These are phyloP conservation scores for Syritta pipiens DNA, from an alignment of 2,888 invertebrate genomes.

Conservation along the genomic window DNA sequence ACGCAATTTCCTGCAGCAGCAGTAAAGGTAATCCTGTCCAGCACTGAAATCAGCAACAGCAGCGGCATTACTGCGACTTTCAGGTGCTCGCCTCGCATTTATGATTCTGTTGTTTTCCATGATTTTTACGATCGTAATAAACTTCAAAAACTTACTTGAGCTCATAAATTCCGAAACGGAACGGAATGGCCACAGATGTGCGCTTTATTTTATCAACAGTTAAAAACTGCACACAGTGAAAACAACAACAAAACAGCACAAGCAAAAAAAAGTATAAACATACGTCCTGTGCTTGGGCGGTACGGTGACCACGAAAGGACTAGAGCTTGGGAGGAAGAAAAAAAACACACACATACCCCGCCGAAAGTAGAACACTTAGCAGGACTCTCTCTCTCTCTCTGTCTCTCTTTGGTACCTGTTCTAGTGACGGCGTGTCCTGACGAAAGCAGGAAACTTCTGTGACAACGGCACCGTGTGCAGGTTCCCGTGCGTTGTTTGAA, in stretches of 20 bases:
- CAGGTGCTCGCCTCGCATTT: slow-evolving; percentile 53
- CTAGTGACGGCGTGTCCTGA: too few species aligned
- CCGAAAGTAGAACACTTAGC: too few species aligned
- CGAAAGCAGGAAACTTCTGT: too few species aligned
- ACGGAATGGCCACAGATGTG: slow-evolving; percentile 64
- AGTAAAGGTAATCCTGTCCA: slow-evolving; percentile 48
- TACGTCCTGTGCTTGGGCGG: too few species aligned
- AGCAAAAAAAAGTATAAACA: background rate
- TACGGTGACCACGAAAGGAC: too few species aligned
- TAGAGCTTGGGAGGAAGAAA: too few species aligned
- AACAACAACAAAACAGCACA: slow-evolving; percentile 7
- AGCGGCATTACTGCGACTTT: slow-evolving; percentile 41
- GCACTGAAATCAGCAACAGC: slow-evolving; percentile 27
- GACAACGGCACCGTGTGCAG: too few species aligned
- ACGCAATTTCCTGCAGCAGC: slow-evolving; percentile 42
- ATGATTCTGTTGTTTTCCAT: slow-evolving; percentile 58
- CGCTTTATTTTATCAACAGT: slow-evolving; percentile 65
- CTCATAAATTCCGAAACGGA: slow-evolving; percentile 50
- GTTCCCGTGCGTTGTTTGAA: too few species aligned
- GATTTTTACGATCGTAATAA: slow-evolving; percentile 62
- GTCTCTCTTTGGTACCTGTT: too few species aligned
- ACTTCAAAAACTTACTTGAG: slow-evolving; percentile 64
- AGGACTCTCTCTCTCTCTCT: too few species aligned
- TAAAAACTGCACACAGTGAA: slow-evolving; percentile 38
- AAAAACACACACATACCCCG: too few species aligned